Base-by-base conservation (phyloP, 2,113 vertebrate genomes). In the Rallus limicola region DNA sequence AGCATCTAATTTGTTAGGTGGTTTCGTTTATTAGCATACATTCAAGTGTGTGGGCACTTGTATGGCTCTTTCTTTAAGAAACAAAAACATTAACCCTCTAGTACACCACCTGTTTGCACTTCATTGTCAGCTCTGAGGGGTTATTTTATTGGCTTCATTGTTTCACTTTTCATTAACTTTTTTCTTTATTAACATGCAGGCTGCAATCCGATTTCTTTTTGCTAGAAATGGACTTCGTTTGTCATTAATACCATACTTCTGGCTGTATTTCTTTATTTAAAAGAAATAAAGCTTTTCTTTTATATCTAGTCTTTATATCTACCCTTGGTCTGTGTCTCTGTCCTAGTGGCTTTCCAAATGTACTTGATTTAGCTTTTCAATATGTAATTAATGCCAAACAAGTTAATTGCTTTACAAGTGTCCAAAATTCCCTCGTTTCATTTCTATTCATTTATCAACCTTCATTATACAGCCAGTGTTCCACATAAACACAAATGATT, bases 311-410 rank as follows among this genome's bases (percentile, higher is more conserved):
- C 96, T 97, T 96, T 97, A 95, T 83, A 95, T 97, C 95, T 97
- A 97, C 92, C 96, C 94, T 97, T 97, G 93, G 88, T 97, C 93
- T 97, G 75, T 90, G 93, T 95, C 92, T 96, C 81, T 80, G 95
- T 97, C 93, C 82, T 96, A 94, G 94, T 97, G 96, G 94, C 94
- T 98, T 98, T 98, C 97, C 98, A 98, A 98, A 98, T 96, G 96
- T 97, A 98, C 98, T 99, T 98, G 98, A 98, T 99, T 98, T 99
- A 97, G 97, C 95, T 98, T 98, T 94, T 98, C 98, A 99, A 97
- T 97, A 86, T 97, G 96, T 99, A 98, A 99, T 99, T 99, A 98
- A 97, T 95, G 92, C 98, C 97, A 98, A 98, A 98, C 97, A 98
- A 98, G 98, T 98, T 99, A 98, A 98, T 98, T 98, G 98, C 98